Percentiles rank a stretch among this genome's conserved stretches.
These are phyloP conservation scores for Cottus gobio DNA, from an alignment of 2,113 vertebrate genomes.

Conservation along the genomic window DNA sequence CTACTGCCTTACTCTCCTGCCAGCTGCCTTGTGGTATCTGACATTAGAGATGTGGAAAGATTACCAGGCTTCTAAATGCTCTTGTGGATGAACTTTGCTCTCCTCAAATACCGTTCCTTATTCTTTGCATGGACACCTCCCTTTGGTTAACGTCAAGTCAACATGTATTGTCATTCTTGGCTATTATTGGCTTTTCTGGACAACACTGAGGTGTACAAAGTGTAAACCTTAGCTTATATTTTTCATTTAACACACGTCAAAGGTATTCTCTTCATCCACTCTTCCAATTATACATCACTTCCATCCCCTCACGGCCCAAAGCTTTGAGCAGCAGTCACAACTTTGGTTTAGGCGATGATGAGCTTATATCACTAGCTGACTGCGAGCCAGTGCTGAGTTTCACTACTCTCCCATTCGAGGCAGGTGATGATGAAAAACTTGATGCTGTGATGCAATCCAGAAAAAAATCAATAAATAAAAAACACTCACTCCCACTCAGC, in stretches of 20 bases:
- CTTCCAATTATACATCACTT: neutral
- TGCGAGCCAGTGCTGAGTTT: slow-evolving; percentile 8
- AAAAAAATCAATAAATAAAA: neutral
- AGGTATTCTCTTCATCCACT: no score
- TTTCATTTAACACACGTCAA: no score
- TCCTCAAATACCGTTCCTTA: neutral
- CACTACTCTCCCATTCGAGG: neutral
- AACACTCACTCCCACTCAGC: slow-evolving; percentile 30
- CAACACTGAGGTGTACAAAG: neutral
- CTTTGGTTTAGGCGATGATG: slow-evolving; percentile 23
- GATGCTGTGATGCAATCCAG: slow-evolving; percentile 34
- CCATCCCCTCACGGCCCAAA: neutral
- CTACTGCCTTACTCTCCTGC: neutral
- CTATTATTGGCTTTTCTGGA: slow-evolving; percentile 5
- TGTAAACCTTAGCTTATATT: neutral
- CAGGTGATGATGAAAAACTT: slow-evolving; percentile 32
- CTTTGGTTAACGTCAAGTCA: neutral
- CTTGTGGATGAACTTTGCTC: slow-evolving; percentile 50
- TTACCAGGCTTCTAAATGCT: slow-evolving; percentile 45
- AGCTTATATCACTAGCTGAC: slow-evolving; percentile 22
- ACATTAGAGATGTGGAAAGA: neutral
- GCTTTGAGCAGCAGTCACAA: slow-evolving; percentile 2
- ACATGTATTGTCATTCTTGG: slow-evolving; percentile 3
- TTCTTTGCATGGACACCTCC: slow-evolving; percentile 12
- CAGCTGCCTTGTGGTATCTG: neutral